A percentile compares a stretch with the other conserved stretches of the same genome.
phyloP scores from a whole-genome alignment of 2,888 invertebrate species.

The Priocnemis perturbator region DNA sequence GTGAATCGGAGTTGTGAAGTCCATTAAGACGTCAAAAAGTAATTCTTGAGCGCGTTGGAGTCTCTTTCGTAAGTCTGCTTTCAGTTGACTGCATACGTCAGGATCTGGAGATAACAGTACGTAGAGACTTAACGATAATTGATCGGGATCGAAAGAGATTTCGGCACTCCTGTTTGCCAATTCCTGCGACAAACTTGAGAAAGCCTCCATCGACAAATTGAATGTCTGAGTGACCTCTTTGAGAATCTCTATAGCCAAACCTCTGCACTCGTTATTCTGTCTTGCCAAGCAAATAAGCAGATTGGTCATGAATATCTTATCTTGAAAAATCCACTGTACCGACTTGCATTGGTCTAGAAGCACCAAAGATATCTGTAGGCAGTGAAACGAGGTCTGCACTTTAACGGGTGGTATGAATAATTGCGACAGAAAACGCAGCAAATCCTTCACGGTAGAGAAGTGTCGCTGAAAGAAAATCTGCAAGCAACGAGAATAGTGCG shows the following conservation, averaged over 20 bases:
- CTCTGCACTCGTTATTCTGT: slow-evolving; percentile 77
- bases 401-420: slow-evolving; percentile 65
- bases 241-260: slow-evolving; percentile 78
- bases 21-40: slow-evolving; percentile 70
- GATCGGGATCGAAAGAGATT: slow-evolving; percentile 81
- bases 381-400: slow-evolving; percentile 63
- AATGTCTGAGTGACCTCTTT: slow-evolving; percentile 74
- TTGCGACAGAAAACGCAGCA: slow-evolving; percentile 66
- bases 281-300: slow-evolving; percentile 79
- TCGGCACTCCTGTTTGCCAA: slow-evolving; percentile 78
- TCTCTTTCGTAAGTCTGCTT: slow-evolving; percentile 46
- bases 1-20: slow-evolving; percentile 74
- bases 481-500: slow-evolving; percentile 68
- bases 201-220: slow-evolving; percentile 65
- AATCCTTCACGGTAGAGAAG: slow-evolving; percentile 60
- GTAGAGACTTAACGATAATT: slow-evolving; percentile 80
- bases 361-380: slow-evolving; percentile 70
- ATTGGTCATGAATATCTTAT: slow-evolving; percentile 73
- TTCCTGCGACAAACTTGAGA: slow-evolving; percentile 74
- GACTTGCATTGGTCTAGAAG: slow-evolving; percentile 67
- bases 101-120: slow-evolving; percentile 79
- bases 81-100: slow-evolving; percentile 68
- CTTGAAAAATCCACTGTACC: slow-evolving; percentile 65
- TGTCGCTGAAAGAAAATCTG: slow-evolving; percentile 71
- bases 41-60: slow-evolving; percentile 57